Evolutionary conservation across 2,888 invertebrate species (phyloP).

Genomic region (Corbicula japonica): DNA sequence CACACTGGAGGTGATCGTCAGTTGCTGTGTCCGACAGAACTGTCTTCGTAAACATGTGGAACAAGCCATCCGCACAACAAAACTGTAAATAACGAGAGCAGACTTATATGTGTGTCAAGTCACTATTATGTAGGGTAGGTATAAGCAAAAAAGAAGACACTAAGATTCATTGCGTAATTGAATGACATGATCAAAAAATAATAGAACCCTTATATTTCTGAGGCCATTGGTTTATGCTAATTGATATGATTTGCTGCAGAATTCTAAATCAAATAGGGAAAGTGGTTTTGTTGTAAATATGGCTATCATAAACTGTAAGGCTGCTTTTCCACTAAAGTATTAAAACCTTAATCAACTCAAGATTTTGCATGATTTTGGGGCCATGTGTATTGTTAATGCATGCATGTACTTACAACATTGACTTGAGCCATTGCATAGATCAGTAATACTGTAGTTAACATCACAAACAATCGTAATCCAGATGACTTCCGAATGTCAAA

Average conservation of each 20-base stretch:
- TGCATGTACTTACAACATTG: conserved; percentile 93
- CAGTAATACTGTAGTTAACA: conserved; percentile 94
- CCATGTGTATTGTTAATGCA: background rate
- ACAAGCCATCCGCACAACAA: conserved; percentile 83
- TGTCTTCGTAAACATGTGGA: conserved; percentile 73
- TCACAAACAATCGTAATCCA: conserved; percentile 93
- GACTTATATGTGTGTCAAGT: background rate
- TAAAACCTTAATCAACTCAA: no score
- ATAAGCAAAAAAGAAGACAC: no score
- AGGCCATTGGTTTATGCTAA: background rate
- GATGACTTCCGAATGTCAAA: conserved; percentile 96
- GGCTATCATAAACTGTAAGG: no score
- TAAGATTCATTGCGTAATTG: no score
- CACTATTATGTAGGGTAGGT: background rate
- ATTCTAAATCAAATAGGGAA: no score
- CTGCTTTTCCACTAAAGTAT: no score
- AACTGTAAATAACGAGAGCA: conserved; percentile 74
- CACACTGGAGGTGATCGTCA: conserved; percentile 89
- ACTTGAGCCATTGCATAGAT: conserved; percentile 96
- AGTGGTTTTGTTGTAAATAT: no score
- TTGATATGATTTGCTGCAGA: no score
- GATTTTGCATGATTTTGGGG: no score
- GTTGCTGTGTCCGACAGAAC: conserved; percentile 60
- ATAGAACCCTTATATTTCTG: background rate
- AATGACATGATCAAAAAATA: conserved; percentile 1